phyloP scores from a whole-genome alignment of 2,113 vertebrate genomes.

The Rhinichthys klamathensis region DNA sequence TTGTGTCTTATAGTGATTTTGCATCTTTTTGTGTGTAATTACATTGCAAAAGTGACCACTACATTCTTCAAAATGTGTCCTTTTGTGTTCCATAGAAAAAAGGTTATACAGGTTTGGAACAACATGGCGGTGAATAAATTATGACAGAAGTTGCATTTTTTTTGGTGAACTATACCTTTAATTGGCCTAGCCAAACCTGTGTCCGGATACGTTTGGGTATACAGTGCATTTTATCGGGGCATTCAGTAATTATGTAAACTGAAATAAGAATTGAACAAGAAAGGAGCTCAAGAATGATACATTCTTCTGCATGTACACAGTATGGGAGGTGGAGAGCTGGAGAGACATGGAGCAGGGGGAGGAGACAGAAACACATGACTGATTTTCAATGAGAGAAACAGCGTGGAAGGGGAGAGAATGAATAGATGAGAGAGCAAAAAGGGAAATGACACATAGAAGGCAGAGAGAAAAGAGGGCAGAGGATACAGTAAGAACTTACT shows the following conservation, averaged over 20 bases:
- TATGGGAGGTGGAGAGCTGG: background rate
- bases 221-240: background rate
- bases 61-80: background rate
- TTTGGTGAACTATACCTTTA: background rate
- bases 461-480: slow-evolving; percentile 8
- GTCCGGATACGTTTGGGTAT: background rate
- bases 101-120: background rate
- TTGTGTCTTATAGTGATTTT: too few species aligned
- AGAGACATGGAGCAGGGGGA: background rate
- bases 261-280: background rate
- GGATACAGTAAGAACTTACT: slow-evolving; percentile 72
- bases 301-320: background rate
- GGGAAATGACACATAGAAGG: background rate
- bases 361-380: slow-evolving; percentile 30
- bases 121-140: background rate
- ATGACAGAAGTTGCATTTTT: background rate
- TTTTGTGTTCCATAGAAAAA: background rate
- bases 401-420: background rate
- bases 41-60: background rate
- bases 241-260: background rate
- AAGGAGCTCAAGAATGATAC: background rate
- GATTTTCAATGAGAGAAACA: slow-evolving; percentile 24
- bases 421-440: background rate
- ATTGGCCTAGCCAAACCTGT: background rate
- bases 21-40: too few species aligned